Evolutionary conservation across 2,888 invertebrate genomes (phyloP).

Genomic region (Octonoba sinensis): DNA sequence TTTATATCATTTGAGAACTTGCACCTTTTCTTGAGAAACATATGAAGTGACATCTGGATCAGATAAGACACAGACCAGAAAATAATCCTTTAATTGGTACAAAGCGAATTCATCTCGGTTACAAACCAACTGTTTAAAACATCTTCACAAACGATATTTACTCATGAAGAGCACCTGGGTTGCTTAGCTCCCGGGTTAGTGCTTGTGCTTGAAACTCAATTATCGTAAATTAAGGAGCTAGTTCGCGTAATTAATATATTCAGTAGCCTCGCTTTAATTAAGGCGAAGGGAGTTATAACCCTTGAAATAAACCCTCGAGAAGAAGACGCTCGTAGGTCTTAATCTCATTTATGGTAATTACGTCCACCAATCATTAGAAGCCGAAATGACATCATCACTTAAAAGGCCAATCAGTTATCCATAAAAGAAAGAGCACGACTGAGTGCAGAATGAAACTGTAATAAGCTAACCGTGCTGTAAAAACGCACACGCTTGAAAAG

Average conservation of each 20-base stretch:
- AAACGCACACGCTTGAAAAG: no score
- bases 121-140: no score
- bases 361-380: conserved; percentile 58
- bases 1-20: no score
- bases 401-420: conserved; percentile 53
- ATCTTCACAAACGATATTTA: no score
- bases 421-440: no score
- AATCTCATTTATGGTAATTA: conserved; percentile 59
- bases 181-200: no score
- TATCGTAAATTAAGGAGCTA: conserved; percentile 62
- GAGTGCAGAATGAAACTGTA: no score
- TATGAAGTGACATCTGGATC: not conserved
- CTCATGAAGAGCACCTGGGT: no score
- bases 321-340: conserved; percentile 42
- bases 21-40: conserved; percentile 2
- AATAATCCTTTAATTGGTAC: conserved; percentile 37
- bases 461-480: no score
- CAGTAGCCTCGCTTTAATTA: conserved; percentile 63
- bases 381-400: conserved; percentile 59
- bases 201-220: conserved; percentile 42
- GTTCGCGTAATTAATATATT: conserved; percentile 64
- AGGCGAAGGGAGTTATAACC: conserved; percentile 59
- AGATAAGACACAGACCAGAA: conserved; percentile 23
- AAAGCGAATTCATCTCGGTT: not conserved
- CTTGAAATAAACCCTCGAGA: conserved; percentile 54